Evolutionary conservation across 2,797 vertebrate species (phyloP).

Genomic region (Aphelocoma californica): DNA sequence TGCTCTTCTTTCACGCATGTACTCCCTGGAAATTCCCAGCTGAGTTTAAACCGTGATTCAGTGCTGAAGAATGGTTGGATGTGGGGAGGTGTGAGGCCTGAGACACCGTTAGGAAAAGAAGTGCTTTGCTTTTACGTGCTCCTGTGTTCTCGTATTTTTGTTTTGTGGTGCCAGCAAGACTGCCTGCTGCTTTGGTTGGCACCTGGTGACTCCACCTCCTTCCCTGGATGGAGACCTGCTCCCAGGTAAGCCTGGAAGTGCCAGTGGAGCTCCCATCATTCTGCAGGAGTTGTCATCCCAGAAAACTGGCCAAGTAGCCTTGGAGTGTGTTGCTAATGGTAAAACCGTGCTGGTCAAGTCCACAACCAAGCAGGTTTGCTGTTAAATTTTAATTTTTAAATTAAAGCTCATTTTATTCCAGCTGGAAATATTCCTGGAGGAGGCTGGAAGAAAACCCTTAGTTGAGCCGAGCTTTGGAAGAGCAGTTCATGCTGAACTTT

Average conservation of each 20-base stretch:
- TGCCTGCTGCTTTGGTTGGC: neutral
- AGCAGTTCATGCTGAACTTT: neutral
- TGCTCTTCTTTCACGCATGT: accelerated
- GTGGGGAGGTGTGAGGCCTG: neutral
- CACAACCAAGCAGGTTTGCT: neutral
- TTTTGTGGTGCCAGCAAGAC: neutral
- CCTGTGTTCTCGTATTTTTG: neutral
- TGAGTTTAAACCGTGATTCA: neutral
- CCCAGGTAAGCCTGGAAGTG: neutral
- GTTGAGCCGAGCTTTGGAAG: neutral
- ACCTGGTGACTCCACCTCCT: neutral
- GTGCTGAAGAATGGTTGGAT: neutral
- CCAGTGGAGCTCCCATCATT: accelerated
- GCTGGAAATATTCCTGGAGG: neutral
- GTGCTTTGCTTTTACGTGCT: neutral
- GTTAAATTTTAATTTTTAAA: neutral
- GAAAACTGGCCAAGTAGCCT: neutral
- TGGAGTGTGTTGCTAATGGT: neutral
- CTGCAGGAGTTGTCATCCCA: neutral
- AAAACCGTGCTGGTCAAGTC: neutral
- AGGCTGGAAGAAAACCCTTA: neutral
- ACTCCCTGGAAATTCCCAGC: neutral
- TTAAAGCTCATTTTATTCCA: neutral
- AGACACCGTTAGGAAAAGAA: neutral
- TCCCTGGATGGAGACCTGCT: neutral